Evolutionary conservation across 2,888 invertebrate genomes (phyloP).

Genomic region (Cryptus viduatorius): DNA sequence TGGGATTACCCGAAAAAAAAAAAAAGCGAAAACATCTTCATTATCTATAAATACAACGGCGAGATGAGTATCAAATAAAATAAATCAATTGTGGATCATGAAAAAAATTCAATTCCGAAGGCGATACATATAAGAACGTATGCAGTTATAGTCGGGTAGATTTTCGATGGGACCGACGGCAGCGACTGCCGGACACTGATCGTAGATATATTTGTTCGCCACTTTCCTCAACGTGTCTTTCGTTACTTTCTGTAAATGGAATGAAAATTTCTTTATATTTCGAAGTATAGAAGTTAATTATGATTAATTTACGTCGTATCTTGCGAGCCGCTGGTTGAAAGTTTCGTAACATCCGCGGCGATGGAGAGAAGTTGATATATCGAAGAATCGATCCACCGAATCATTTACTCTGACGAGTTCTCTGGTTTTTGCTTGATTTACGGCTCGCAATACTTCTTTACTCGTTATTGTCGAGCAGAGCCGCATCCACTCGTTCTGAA

Average conservation of each 20-base stretch:
- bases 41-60: conserved; percentile 35
- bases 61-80: conserved; percentile 51
- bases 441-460: conserved; percentile 82
- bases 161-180: conserved; percentile 85
- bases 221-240: conserved; percentile 69
- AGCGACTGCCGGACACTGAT: conserved; percentile 85
- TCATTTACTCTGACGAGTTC: conserved; percentile 79
- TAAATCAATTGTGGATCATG: conserved; percentile 25
- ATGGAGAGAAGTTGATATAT: conserved; percentile 84
- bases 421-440: conserved; percentile 81
- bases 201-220: conserved; percentile 83
- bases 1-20: conserved; percentile 4
- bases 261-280: not conserved
- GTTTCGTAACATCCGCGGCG: conserved; percentile 79
- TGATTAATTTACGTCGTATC: conserved; percentile 69
- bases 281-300: not conserved
- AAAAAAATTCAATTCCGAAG: conserved; percentile 60
- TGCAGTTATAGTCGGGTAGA: conserved; percentile 84
- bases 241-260: conserved; percentile 63
- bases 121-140: conserved; percentile 81
- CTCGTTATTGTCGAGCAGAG: conserved; percentile 80
- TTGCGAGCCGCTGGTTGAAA: conserved; percentile 70
- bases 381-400: conserved; percentile 80
- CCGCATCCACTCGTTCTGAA: conserved; percentile 85
- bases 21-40: conserved; percentile 23